A percentile compares a stretch with the other conserved stretches of the same genome.
Conservation (phyloP, 2,888 invertebrate genomes). For the Epistrophe grossulariae region DNA sequence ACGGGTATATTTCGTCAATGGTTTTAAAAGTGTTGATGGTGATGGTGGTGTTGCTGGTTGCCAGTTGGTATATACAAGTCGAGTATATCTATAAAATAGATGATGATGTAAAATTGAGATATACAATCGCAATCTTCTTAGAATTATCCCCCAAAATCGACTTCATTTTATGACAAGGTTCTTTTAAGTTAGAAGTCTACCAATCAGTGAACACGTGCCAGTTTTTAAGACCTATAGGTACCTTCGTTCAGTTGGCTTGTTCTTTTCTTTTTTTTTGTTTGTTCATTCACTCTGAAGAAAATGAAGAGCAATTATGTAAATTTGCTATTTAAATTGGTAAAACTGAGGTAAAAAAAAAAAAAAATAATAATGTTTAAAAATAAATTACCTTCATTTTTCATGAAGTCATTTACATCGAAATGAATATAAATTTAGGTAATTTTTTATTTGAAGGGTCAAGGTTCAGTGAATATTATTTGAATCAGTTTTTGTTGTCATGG, state of each 20-base stretch:
- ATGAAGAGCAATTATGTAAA: constrained; percentile 37
- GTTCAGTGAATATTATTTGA: not conserved
- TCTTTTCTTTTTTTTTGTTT: not conserved
- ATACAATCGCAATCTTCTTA: constrained; percentile 24
- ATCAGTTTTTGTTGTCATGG: not conserved
- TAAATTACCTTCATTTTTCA: constrained; percentile 9
- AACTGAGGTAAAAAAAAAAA: not conserved
- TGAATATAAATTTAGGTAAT: not conserved
- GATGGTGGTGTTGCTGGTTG: not conserved
- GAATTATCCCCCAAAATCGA: constrained; percentile 30
- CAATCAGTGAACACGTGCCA: constrained; percentile 34
- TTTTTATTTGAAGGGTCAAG: not conserved
- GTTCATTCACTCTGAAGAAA: constrained; percentile 9
- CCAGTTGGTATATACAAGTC: too few relatives aligned
- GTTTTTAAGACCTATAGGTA: not conserved
- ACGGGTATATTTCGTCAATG: constrained; percentile 6
- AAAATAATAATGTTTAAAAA: not conserved
- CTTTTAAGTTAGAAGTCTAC: constrained; percentile 4
- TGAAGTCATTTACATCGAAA: not conserved
- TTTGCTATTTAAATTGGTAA: constrained; percentile 5
- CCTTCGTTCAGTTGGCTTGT: not conserved
- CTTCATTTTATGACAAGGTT: constrained; percentile 16
- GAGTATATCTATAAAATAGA: not conserved
- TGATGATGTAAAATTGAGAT: constrained; percentile 25
- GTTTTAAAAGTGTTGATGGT: constrained; percentile 5